Conservation (phyloP, 2,113 vertebrate species). For the Podocnemis expansa region DNA sequence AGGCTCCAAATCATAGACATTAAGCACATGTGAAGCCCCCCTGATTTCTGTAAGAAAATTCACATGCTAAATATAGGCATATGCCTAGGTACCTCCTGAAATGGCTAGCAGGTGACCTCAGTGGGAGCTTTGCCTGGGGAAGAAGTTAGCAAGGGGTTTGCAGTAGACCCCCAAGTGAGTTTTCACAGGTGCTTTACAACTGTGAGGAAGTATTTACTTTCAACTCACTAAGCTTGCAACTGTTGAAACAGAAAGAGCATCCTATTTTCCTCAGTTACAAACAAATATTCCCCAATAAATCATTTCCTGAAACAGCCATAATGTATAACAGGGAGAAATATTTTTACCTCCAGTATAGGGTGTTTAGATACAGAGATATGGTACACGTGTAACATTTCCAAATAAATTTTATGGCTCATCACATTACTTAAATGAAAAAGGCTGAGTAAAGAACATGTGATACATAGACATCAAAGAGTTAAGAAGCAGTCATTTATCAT, state of each 20-base stretch:
- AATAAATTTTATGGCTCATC: neutral
- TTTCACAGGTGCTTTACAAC: neutral
- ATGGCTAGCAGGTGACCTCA: neutral
- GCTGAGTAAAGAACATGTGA: neutral
- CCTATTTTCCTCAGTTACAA: neutral
- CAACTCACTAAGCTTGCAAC: accelerated
- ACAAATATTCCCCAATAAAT: neutral
- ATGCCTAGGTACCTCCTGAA: neutral
- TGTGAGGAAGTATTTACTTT: neutral
- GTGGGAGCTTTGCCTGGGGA: neutral
- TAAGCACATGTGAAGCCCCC: neutral
- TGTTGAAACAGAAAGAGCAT: neutral
- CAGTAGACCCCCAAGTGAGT: neutral
- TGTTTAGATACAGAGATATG: neutral
- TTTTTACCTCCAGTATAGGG: neutral
- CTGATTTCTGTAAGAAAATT: neutral
- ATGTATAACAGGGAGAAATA: neutral
- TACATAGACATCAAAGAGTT: neutral
- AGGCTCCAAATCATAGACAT: neutral
- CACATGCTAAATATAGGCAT: accelerated
- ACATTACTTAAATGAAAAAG: neutral
- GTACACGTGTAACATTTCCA: neutral
- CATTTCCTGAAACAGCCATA: neutral
- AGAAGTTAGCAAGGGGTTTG: accelerated
- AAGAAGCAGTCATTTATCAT: neutral